These are phyloP conservation scores for Drosophila hydei DNA, from an alignment of 1,140 invertebrate genomes.

Conservation along the genomic window DNA sequence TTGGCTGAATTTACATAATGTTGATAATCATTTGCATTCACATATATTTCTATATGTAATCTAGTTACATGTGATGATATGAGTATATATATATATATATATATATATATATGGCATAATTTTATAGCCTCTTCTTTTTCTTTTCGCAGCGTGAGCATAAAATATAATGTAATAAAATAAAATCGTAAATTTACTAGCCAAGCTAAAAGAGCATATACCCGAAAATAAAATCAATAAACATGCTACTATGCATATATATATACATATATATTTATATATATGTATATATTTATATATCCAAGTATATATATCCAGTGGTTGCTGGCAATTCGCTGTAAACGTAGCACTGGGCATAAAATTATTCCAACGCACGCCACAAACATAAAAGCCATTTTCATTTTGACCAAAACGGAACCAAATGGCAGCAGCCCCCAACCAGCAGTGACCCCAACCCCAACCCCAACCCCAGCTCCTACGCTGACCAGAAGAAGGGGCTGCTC, in stretches of 20 bases:
- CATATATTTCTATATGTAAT: too few species aligned
- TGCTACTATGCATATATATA: conserved; percentile 5
- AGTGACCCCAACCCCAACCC: neutral
- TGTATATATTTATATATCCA: conserved; percentile 3
- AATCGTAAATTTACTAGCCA: conserved; percentile 46
- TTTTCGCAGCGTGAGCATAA: conserved; percentile 11
- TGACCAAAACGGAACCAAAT: conserved; percentile 33
- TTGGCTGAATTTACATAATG: neutral
- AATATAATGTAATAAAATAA: conserved; percentile 45
- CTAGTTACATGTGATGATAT: too few species aligned
- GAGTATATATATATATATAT: too few species aligned
- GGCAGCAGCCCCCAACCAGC: conserved; percentile 30
- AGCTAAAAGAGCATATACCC: conserved; percentile 8
- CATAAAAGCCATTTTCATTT: conserved; percentile 81
- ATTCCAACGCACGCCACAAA: conserved; percentile 71
- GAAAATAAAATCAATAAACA: conserved; percentile 46
- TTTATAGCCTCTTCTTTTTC: neutral
- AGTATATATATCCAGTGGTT: neutral
- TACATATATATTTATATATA: neutral
- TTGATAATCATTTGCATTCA: too few species aligned
- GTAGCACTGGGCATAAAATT: conserved; percentile 58
- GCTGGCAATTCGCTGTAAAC: conserved; percentile 64
- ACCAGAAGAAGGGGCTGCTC: conserved; percentile 9
- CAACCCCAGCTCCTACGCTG: conserved; percentile 1
- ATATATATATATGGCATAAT: neutral